A percentile compares a stretch with the other conserved stretches of the same genome.
These are phyloP conservation scores for Phalanger gymnotis DNA, from an alignment of 2,797 vertebrate species.

Conservation along the genomic window DNA sequence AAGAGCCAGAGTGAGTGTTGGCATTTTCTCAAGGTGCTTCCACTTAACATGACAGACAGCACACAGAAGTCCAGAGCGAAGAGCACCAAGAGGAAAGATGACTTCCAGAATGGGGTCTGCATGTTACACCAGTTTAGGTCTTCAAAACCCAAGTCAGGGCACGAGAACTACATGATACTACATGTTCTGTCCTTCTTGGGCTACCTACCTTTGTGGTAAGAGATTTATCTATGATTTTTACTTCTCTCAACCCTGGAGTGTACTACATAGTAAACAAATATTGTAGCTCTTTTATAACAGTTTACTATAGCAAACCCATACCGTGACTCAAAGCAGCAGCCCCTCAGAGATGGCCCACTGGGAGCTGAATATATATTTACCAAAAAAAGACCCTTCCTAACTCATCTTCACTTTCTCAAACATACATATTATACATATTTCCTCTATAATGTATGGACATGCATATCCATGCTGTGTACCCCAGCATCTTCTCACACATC, in stretches of 20 bases:
- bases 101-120: conserved; percentile 24
- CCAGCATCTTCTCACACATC: conserved; percentile 8
- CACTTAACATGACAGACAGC: conserved; percentile 37
- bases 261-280: conserved; percentile 72
- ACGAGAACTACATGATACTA: conserved; percentile 5
- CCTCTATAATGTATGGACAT: background rate
- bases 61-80: background rate
- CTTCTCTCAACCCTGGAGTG: background rate
- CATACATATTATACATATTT: conserved; percentile 2
- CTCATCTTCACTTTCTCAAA: background rate
- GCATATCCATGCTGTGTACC: background rate
- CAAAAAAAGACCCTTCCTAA: background rate
- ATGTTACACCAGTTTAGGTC: background rate
- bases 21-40: conserved; percentile 65
- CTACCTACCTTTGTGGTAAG: background rate
- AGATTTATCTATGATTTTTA: conserved; percentile 14
- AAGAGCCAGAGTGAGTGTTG: conserved; percentile 16
- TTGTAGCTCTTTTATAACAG: conserved; percentile 35
- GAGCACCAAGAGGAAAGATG: conserved; percentile 39
- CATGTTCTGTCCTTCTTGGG: background rate
- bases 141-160: conserved; percentile 33
- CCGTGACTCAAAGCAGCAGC: conserved; percentile 20
- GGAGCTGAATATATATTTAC: conserved; percentile 40
- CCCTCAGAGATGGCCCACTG: conserved; percentile 30
- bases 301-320: conserved; percentile 63